Percentiles rank a stretch among this genome's conserved stretches.
Evolutionary conservation across 2,113 vertebrate genomes (phyloP).

Genomic region (Pleuronectes platessa): DNA sequence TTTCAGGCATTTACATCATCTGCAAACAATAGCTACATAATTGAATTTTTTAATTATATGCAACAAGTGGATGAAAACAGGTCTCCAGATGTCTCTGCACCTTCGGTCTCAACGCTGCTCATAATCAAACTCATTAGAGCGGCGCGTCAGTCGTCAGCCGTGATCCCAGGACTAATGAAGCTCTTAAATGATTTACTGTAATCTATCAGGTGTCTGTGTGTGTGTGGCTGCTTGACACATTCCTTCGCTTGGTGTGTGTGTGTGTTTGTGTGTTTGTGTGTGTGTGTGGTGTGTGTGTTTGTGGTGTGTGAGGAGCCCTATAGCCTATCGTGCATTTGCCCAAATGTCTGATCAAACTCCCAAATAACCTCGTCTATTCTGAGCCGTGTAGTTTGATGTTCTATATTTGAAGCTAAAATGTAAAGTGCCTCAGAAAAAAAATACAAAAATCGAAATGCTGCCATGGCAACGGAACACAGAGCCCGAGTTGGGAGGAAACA

Average conservation of each 20-base stretch:
- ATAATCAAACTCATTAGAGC: constrained; percentile 27
- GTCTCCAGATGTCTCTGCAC: constrained; percentile 18
- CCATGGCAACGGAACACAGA: constrained; percentile 81
- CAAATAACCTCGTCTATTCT: constrained; percentile 16
- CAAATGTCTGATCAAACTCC: not conserved
- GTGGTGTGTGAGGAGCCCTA: not conserved
- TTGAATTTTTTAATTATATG: constrained; percentile 38
- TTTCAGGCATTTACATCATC: constrained; percentile 54
- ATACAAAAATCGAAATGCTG: constrained; percentile 56
- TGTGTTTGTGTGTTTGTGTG: constrained; percentile 6
- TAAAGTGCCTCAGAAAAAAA: constrained; percentile 63
- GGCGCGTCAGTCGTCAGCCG: constrained; percentile 14
- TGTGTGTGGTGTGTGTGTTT: constrained; percentile 1
- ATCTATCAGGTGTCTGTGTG: not conserved
- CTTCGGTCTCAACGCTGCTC: constrained; percentile 3
- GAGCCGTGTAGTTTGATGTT: constrained; percentile 32
- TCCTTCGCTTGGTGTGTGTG: not conserved
- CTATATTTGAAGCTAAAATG: constrained; percentile 71
- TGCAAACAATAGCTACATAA: constrained; percentile 42
- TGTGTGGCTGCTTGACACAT: not conserved
- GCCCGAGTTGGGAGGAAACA: constrained; percentile 54
- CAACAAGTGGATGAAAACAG: constrained; percentile 25
- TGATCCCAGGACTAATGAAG: constrained; percentile 39
- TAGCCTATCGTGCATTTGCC: not conserved
- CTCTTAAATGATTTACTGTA: constrained; percentile 30